A percentile compares a stretch with the other conserved stretches of the same genome.
Evolutionary conservation across 2,888 invertebrate genomes (phyloP).

Genomic region (Eupeodes luniger): DNA sequence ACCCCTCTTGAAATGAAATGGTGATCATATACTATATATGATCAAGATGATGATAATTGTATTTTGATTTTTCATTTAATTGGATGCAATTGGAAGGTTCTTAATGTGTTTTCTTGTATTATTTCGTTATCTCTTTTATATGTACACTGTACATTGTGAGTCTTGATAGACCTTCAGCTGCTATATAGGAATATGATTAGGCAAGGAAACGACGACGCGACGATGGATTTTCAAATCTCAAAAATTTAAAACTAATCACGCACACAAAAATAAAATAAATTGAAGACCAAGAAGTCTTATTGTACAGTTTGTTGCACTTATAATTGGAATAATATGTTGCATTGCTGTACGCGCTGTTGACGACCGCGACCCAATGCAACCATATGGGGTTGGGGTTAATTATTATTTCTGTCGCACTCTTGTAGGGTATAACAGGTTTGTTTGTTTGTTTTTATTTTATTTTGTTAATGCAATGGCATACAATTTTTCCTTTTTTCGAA

Average conservation of each 20-base stretch:
- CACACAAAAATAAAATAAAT: background rate
- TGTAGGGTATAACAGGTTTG: background rate
- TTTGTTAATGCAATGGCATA: background rate
- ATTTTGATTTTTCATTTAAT: conserved; percentile 70
- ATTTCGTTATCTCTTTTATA: conserved; percentile 42
- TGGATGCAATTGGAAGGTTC: conserved; percentile 58
- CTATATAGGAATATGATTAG: conserved; percentile 20
- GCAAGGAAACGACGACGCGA: background rate
- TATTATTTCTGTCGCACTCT: conserved; percentile 17
- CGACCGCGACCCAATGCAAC: conserved; percentile 50
- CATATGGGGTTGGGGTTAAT: conserved; percentile 64
- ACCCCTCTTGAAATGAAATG: conserved; percentile 26
- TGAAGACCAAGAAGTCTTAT: conserved; percentile 2
- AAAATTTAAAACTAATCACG: conserved; percentile 72
- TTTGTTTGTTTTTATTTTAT: background rate
- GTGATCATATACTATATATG: background rate
- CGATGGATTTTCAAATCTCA: conserved; percentile 61
- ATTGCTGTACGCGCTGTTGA: conserved; percentile 13
- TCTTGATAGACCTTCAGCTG: conserved; percentile 59
- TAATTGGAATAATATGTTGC: conserved; percentile 64
- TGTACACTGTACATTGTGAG: background rate
- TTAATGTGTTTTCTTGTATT: background rate
- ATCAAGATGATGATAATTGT: conserved; percentile 60
- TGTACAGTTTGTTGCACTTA: conserved; percentile 59
- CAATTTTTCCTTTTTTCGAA: no score